A percentile compares a stretch with the other conserved stretches of the same genome.
phyloP scores from a whole-genome alignment of 2,797 vertebrate species.

The Chaenodraco wilsoni region DNA sequence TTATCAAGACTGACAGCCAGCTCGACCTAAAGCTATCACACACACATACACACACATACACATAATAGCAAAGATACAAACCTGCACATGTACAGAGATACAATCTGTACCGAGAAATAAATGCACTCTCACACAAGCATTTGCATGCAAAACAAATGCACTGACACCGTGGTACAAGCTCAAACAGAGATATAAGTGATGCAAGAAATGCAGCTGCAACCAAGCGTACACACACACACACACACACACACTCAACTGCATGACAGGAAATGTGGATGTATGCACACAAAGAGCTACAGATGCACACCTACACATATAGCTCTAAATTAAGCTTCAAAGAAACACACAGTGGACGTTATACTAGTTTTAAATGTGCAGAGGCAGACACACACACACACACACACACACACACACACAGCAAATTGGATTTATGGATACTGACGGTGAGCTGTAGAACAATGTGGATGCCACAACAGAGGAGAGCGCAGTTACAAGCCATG shows the following conservation, averaged over 20 bases:
- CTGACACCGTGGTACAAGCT: background rate
- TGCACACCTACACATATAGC: background rate
- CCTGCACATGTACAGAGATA: too few species aligned
- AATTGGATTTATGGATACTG: constrained; percentile 59
- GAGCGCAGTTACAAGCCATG: constrained; percentile 39
- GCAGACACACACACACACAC: constrained; percentile 17
- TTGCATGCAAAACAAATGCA: too few species aligned
- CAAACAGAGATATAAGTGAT: constrained; percentile 5
- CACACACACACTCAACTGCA: too few species aligned
- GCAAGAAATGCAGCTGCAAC: constrained; percentile 30
- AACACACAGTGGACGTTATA: background rate
- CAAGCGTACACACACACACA: background rate
- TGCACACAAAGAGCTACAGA: background rate
- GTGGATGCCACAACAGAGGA: constrained; percentile 37
- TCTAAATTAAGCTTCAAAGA: constrained; percentile 4
- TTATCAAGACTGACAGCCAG: constrained; percentile 69
- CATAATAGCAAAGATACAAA: too few species aligned
- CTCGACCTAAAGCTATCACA: constrained; percentile 40
- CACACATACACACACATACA: background rate
- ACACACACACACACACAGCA: constrained; percentile 19
- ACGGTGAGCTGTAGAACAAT: constrained; percentile 57
- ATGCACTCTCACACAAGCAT: background rate
- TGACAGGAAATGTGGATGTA: background rate
- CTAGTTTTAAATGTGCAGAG: constrained; percentile 15
- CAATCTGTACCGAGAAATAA: too few species aligned